A percentile compares a stretch with the other conserved stretches of the same genome.
Evolutionary conservation across 53 echinoderm and acorn worm species (phyloP).

Genomic region (Holothuria scabra): DNA sequence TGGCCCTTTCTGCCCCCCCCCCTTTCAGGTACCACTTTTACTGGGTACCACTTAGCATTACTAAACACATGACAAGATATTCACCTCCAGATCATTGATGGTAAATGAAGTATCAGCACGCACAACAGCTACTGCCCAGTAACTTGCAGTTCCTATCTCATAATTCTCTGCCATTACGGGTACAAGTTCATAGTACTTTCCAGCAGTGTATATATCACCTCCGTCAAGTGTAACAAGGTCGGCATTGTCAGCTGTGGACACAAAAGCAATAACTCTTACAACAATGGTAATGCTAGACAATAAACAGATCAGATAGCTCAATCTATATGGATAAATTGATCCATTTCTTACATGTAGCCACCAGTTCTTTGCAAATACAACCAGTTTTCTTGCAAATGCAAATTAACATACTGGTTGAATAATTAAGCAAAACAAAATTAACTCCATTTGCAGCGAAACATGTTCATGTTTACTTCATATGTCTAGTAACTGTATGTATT

Average conservation of each 20-base stretch:
- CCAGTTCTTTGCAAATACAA: no score
- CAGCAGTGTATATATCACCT: slow-evolving; percentile 62
- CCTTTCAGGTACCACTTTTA: no score
- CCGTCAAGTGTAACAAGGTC: slow-evolving; percentile 71
- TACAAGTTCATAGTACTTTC: slow-evolving; percentile 38
- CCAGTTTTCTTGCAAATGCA: no score
- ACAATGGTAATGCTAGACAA: not conserved
- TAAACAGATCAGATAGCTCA: not conserved
- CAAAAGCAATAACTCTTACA: not conserved
- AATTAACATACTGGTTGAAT: no score
- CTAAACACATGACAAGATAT: no score
- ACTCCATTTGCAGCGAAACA: no score
- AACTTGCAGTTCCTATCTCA: slow-evolving; percentile 36
- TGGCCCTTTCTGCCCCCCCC: no score
- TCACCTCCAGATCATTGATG: slow-evolving; percentile 58
- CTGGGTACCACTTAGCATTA: no score
- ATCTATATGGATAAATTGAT: not conserved
- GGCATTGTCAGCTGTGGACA: slow-evolving; percentile 46
- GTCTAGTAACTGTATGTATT: no score
- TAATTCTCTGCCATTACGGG: slow-evolving; percentile 64
- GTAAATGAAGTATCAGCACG: slow-evolving; percentile 19
- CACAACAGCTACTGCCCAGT: slow-evolving; percentile 71
- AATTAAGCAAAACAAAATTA: no score
- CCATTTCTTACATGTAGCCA: no score
- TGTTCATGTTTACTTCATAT: no score